phyloP scores from a whole-genome alignment of 2,113 vertebrate genomes.

The Todiramphus chloris region DNA sequence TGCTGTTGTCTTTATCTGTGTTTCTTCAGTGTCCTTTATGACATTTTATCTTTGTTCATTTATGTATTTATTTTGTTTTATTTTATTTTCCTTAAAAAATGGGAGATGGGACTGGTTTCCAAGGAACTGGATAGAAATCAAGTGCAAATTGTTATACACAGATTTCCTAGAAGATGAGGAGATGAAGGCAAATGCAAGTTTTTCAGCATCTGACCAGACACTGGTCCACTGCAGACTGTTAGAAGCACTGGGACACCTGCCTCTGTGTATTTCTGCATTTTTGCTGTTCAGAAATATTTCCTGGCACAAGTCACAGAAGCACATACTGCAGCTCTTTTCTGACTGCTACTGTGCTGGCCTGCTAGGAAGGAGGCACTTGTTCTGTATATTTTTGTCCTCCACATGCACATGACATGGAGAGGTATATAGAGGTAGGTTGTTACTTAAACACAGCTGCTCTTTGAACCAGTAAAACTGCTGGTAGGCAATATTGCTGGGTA shows the following conservation, averaged over 20 bases:
- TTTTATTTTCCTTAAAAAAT: background rate
- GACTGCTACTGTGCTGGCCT: background rate
- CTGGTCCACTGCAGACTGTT: background rate
- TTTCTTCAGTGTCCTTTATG: background rate
- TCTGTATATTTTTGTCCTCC: background rate
- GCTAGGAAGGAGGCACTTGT: background rate
- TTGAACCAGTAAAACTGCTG: background rate
- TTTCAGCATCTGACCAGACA: background rate
- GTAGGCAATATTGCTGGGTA: background rate
- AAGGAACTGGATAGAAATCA: background rate
- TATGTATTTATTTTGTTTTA: rapidly evolving
- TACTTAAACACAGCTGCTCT: background rate
- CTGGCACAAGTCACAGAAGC: background rate
- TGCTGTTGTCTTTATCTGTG: background rate
- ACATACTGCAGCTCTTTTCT: background rate
- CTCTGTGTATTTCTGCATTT: background rate
- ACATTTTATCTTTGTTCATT: background rate
- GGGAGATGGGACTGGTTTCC: background rate
- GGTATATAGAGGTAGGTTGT: background rate
- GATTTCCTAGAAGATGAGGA: background rate
- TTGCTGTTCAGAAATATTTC: background rate
- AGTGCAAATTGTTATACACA: background rate
- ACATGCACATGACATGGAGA: background rate
- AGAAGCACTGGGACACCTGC: background rate
- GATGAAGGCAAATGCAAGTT: background rate